Percentiles rank a stretch among this genome's conserved stretches.
These are phyloP conservation scores for Platyscapa corneri DNA, from an alignment of 1,140 invertebrate genomes.

Conservation along the genomic window DNA sequence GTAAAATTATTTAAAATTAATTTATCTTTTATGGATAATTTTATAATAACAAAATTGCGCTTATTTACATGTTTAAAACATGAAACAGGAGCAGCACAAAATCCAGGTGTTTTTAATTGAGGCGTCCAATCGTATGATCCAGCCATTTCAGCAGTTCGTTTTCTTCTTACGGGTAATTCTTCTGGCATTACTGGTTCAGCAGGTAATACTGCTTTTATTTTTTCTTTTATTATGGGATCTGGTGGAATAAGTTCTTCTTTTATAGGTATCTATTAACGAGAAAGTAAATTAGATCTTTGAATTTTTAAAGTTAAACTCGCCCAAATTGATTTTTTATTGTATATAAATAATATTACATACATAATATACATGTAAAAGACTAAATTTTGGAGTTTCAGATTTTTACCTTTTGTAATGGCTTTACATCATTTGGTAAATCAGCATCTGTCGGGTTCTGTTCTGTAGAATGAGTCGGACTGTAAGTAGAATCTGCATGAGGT, in stretches of 20 bases:
- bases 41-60: constrained; percentile 53
- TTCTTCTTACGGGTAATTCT: constrained; percentile 73
- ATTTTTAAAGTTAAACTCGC: too few relatives aligned
- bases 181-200: constrained; percentile 68
- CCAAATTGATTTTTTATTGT: too few relatives aligned
- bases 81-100: constrained; percentile 90
- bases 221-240: constrained; percentile 57
- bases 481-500: constrained; percentile 69
- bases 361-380: too few relatives aligned
- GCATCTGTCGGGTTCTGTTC: constrained; percentile 59
- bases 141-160: constrained; percentile 77
- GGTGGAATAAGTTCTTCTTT: constrained; percentile 56
- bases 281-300: background rate
- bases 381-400: background rate
- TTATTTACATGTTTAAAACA: constrained; percentile 90
- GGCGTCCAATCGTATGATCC: constrained; percentile 89
- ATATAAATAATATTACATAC: too few relatives aligned
- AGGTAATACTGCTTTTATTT: constrained; percentile 56
- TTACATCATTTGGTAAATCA: constrained; percentile 43
- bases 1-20: too few relatives aligned
- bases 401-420: constrained; percentile 34
- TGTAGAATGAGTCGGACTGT: constrained; percentile 67
- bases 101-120: constrained; percentile 83
- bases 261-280: constrained; percentile 53
- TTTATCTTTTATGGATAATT: background rate